phyloP scores from a whole-genome alignment of 1,140 invertebrate species.

The Helicoverpa armigera region DNA sequence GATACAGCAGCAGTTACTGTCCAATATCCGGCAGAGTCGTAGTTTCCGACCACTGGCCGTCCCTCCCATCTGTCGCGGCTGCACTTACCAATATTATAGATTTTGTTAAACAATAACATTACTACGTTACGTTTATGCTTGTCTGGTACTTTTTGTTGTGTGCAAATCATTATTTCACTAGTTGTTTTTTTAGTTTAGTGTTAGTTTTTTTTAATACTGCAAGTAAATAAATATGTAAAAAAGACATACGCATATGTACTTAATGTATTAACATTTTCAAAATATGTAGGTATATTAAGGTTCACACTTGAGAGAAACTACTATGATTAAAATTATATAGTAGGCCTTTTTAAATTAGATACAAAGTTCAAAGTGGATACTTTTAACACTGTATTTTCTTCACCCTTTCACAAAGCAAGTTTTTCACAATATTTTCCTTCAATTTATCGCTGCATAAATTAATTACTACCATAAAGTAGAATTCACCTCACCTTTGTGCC shows the following conservation, averaged over 20 bases:
- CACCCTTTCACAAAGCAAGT: background rate
- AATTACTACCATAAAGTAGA: background rate
- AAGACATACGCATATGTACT: too few relatives aligned
- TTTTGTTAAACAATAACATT: slow-evolving; percentile 22
- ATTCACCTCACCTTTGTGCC: slow-evolving; percentile 8
- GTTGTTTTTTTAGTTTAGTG: too few relatives aligned
- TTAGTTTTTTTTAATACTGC: too few relatives aligned
- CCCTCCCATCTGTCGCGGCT: slow-evolving; percentile 57
- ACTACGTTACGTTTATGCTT: background rate
- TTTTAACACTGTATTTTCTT: too few relatives aligned
- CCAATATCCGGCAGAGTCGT: slow-evolving; percentile 64
- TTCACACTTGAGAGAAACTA: background rate
- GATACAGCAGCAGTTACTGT: slow-evolving; percentile 63
- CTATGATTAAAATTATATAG: background rate
- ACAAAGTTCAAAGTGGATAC: too few relatives aligned
- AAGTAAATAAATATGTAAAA: too few relatives aligned
- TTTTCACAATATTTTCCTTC: slow-evolving; percentile 5
- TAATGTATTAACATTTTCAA: too few relatives aligned
- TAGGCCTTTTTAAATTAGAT: too few relatives aligned
- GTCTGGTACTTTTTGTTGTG: background rate
- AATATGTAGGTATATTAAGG: background rate
- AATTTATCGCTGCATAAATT: background rate
- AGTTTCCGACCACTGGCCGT: slow-evolving; percentile 58
- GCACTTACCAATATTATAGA: slow-evolving; percentile 35
- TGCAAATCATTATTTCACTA: too few relatives aligned